phyloP scores from a whole-genome alignment of 2,888 invertebrate species.

The Archaeoteleia sp. region DNA sequence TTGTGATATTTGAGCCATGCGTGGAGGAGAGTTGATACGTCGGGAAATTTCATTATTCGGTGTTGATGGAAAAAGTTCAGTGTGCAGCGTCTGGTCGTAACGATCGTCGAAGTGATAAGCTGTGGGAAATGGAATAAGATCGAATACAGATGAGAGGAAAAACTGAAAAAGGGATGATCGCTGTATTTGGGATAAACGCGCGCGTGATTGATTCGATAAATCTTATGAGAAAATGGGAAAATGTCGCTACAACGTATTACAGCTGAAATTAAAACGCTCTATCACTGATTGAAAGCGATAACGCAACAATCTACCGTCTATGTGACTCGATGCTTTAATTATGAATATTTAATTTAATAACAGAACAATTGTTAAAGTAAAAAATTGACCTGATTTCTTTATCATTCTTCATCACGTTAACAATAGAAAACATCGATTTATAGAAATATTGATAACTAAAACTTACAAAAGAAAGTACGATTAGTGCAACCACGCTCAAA shows the following conservation, averaged over 20 bases:
- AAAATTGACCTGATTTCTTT: no score
- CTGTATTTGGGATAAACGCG: slow-evolving; percentile 41
- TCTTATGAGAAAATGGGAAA: slow-evolving; percentile 39
- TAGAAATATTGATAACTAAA: no score
- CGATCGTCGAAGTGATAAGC: slow-evolving; percentile 41
- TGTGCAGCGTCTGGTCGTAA: slow-evolving; percentile 34
- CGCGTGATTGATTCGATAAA: slow-evolving; percentile 48
- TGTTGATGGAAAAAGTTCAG: slow-evolving; percentile 45
- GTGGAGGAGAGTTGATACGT: slow-evolving; percentile 17
- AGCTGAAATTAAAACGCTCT: slow-evolving; percentile 7
- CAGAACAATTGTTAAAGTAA: no score
- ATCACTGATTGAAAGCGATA: slow-evolving; percentile 1
- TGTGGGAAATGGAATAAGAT: slow-evolving; percentile 44
- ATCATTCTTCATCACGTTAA: no score
- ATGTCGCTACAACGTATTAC: slow-evolving; percentile 27
- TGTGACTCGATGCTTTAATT: no score
- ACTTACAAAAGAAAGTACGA: no score
- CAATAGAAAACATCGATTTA: no score
- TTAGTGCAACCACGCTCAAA: no score
- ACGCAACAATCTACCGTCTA: no score
- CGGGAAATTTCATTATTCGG: slow-evolving; percentile 40
- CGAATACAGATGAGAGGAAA: slow-evolving; percentile 43
- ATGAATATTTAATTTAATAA: no score
- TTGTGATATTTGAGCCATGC: slow-evolving; percentile 10
- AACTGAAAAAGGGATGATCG: slow-evolving; percentile 45